A percentile compares a stretch with the other conserved stretches of the same genome.
These are phyloP conservation scores for Drosophila anceps DNA, from an alignment of 2,888 invertebrate species.

Conservation along the genomic window DNA sequence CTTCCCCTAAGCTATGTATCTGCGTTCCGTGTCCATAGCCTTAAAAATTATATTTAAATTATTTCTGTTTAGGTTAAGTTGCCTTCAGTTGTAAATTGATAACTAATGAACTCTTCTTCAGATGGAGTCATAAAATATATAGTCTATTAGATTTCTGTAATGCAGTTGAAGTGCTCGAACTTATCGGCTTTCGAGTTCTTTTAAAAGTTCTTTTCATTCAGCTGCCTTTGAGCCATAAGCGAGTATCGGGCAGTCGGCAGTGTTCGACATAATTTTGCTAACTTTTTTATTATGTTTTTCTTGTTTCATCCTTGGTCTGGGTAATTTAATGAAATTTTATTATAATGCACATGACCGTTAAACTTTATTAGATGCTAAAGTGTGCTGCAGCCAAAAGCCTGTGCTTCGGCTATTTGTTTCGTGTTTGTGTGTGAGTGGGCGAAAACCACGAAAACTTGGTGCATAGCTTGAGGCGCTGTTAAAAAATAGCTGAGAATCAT, in stretches of 20 bases:
- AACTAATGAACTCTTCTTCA: not conserved
- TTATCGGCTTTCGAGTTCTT: no score
- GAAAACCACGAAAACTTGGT: conserved; percentile 68
- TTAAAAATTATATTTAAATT: no score
- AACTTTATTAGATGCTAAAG: conserved; percentile 81
- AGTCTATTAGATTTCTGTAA: no score
- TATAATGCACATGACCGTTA: conserved; percentile 82
- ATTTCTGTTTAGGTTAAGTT: no score
- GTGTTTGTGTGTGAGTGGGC: conserved; percentile 40
- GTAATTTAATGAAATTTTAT: conserved; percentile 83
- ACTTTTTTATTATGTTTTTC: not conserved
- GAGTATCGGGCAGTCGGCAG: not conserved
- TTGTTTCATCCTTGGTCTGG: conserved; percentile 24
- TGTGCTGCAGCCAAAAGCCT: conserved; percentile 41
- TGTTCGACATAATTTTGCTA: not conserved
- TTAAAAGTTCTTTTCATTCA: not conserved
- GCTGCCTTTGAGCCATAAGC: not conserved
- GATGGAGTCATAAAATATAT: not conserved
- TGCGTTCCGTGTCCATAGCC: no score
- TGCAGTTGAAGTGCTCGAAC: no score
- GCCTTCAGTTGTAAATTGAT: not conserved
- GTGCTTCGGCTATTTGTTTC: conserved; percentile 34
- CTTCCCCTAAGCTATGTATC: no score
- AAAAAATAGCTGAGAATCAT: conserved; percentile 78
- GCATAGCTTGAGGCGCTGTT: conserved; percentile 67